Evolutionary conservation across 2,888 invertebrate species (phyloP), one percentile per base, ranked within the genome.

Genomic region (Artemia sinica): DNA sequence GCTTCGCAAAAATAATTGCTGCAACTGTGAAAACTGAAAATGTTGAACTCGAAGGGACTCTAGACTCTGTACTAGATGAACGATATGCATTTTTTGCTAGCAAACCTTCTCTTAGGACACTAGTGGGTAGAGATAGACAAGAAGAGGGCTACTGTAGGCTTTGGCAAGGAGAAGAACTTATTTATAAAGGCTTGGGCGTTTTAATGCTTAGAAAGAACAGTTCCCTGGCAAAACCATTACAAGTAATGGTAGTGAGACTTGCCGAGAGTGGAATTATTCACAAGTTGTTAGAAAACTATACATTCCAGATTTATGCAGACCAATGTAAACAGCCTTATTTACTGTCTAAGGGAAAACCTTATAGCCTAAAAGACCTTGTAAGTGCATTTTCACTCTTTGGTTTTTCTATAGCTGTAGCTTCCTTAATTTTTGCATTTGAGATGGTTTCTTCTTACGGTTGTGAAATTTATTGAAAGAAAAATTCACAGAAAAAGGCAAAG

Each of bases 1-100:
- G 58, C 8, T 58, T 14, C 58, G 58, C n/a, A 18, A 58, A 58
- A 58, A 58, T 58, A n/a, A 58, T 58, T 18, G n/a, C 58, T n/a
- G 58, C n/a, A 14, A 58, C 58, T 8, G 18, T 58, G 9, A 58
- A 18, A 18, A 58, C n/a, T 8, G 58, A 58, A 58, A 58, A 58
- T 14, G 58, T 14, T 58, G n/a, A n/a, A 18, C 58, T 58, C 8
- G 10, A 58, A 58, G 58, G 9, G 8, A 18, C n/a, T 58, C 9
- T 58, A 18, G 8, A 8, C n/a, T 14, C n/a, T 58, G 58, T 58
- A 18, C 10, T n/a, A 7, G 9, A 58, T 14, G 9, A 58, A 14
- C 58, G 18, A n/a, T 58, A 52, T 52, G 58, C 58, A 18, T 14
- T 58, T 9, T 18, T 58, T 14, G 18, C n/a, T 18, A 58, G 58